A percentile compares a stretch with the other conserved stretches of the same genome.
phyloP scores from a whole-genome alignment of 2,113 vertebrate species.

The Lipotes vexillifer region DNA sequence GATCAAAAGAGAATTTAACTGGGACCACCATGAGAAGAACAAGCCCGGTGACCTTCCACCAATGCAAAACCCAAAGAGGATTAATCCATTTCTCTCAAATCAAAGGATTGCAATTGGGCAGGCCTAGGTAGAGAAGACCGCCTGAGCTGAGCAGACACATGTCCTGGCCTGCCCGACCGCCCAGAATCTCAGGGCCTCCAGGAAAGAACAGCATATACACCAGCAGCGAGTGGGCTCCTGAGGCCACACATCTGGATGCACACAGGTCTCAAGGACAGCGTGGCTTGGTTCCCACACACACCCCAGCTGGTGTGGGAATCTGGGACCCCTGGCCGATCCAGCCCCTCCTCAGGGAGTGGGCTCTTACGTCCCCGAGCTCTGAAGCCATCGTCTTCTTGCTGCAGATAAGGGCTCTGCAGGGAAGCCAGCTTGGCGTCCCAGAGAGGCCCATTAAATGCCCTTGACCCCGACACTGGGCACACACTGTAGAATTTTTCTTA shows the following conservation, averaged over 20 bases:
- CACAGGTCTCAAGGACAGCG: neutral
- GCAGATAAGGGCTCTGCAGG: neutral
- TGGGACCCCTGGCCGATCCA: too few relatives aligned
- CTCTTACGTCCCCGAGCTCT: neutral
- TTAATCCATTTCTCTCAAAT: neutral
- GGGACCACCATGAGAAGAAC: neutral
- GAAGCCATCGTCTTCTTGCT: neutral
- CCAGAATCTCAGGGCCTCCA: neutral
- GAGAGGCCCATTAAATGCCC: neutral
- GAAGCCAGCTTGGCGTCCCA: neutral
- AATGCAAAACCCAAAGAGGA: neutral
- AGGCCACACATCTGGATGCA: rapidly evolving
- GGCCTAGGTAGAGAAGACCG: neutral
- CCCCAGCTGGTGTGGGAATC: neutral
- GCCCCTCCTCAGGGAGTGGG: neutral
- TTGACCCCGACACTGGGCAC: neutral
- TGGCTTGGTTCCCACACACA: neutral
- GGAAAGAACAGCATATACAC: neutral
- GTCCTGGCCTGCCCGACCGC: neutral
- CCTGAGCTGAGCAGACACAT: neutral
- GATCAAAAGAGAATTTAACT: neutral
- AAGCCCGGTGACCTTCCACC: neutral
- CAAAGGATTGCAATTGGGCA: neutral
- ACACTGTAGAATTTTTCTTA: neutral
- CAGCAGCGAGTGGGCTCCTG: neutral